These are phyloP conservation scores for Hylyphantes graminicola DNA, from an alignment of 1,140 invertebrate species.

Conservation along the genomic window DNA sequence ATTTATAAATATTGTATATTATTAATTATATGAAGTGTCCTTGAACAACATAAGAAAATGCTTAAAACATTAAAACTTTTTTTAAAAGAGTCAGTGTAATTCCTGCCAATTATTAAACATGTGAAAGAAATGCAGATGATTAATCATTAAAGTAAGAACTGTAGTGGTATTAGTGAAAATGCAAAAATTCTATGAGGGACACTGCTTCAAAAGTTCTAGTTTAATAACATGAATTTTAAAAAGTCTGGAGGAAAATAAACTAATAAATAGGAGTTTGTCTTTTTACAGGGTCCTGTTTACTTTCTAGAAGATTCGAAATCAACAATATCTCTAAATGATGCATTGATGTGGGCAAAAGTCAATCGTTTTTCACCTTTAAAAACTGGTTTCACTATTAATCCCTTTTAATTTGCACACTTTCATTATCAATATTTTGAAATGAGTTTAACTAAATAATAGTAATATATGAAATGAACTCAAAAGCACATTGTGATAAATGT, in stretches of 20 bases:
- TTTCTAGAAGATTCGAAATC: conserved; percentile 70
- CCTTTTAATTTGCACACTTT: conserved; percentile 65
- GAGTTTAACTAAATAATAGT: background rate
- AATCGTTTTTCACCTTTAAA: conserved; percentile 70
- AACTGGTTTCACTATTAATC: conserved; percentile 68
- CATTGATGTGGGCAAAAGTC: conserved; percentile 71
- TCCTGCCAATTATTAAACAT: too few species aligned
- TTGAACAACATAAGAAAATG: too few species aligned
- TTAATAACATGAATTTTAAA: background rate
- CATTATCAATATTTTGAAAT: background rate
- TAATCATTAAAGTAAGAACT: too few species aligned
- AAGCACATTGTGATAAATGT: conserved; percentile 31
- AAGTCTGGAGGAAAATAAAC: background rate
- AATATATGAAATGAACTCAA: conserved; percentile 11
- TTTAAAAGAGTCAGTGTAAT: too few species aligned
- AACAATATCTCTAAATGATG: conserved; percentile 69
- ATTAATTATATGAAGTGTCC: too few species aligned
- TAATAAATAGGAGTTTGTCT: background rate
- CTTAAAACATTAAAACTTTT: too few species aligned
- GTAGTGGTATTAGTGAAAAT: too few species aligned
- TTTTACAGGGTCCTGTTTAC: conserved; percentile 68
- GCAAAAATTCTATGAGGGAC: too few species aligned
- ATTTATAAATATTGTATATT: background rate
- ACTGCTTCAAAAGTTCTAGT: background rate
- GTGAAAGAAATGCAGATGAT: too few species aligned